Conservation (phyloP, 2,888 invertebrate genomes). For the Apamea crenata region DNA sequence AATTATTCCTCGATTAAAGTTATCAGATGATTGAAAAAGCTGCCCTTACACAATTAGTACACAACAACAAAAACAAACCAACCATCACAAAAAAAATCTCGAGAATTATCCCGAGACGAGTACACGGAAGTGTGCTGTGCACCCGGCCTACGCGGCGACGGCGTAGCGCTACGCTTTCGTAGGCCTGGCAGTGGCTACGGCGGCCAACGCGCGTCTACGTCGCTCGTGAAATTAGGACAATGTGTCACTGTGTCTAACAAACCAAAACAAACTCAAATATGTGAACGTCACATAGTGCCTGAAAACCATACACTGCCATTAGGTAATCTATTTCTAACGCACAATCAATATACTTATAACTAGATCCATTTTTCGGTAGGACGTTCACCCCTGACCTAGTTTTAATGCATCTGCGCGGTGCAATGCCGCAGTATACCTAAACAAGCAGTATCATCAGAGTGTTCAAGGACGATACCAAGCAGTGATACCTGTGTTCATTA, state of each 20-base stretch:
- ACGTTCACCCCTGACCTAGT: slow-evolving; percentile 86
- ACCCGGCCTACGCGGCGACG: slow-evolving; percentile 73
- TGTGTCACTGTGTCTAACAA: slow-evolving; percentile 80
- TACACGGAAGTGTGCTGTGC: slow-evolving; percentile 81
- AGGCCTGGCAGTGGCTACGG: slow-evolving; percentile 88
- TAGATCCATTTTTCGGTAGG: slow-evolving; percentile 79
- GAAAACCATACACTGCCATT: slow-evolving; percentile 72
- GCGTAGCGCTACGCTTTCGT: slow-evolving; percentile 86
- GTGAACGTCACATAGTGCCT: slow-evolving; percentile 70
- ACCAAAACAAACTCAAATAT: slow-evolving; percentile 75
- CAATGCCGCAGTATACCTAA: slow-evolving; percentile 78
- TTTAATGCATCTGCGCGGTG: slow-evolving; percentile 84
- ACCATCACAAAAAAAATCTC: slow-evolving; percentile 57
- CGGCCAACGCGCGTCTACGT: slow-evolving; percentile 80
- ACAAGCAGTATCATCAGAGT: slow-evolving; percentile 69
- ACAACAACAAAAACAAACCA: slow-evolving; percentile 1
- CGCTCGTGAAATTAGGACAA: slow-evolving; percentile 81
- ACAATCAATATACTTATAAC: slow-evolving; percentile 56
- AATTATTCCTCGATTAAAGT: too few relatives aligned
- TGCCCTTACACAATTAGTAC: neutral
- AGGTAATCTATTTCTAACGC: slow-evolving; percentile 63
- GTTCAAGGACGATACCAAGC: slow-evolving; percentile 72
- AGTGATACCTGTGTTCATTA: slow-evolving; percentile 89
- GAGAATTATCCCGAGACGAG: slow-evolving; percentile 75
- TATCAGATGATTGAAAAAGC: too few relatives aligned